These are phyloP conservation scores for Ormyrus rosae DNA, from an alignment of 2,888 invertebrate species.

Conservation along the genomic window DNA sequence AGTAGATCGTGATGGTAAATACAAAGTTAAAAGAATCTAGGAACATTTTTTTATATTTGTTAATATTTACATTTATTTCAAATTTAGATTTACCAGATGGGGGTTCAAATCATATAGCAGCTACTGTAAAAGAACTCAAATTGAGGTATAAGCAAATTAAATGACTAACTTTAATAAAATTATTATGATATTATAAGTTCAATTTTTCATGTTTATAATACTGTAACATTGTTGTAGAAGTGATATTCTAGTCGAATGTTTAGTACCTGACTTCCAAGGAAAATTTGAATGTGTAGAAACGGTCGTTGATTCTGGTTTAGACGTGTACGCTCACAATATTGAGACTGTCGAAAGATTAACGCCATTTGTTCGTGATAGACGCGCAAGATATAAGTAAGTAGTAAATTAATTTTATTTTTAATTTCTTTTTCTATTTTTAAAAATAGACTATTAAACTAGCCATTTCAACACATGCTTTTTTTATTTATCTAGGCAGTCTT, in stretches of 20 bases:
- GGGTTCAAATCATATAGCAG: slow-evolving; percentile 94
- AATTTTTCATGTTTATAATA: not conserved
- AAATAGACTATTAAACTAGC: slow-evolving; percentile 8
- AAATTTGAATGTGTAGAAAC: slow-evolving; percentile 84
- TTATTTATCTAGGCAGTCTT: slow-evolving; percentile 82
- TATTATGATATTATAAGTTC: not conserved
- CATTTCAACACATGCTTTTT: slow-evolving; percentile 14
- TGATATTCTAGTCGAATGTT: slow-evolving; percentile 94
- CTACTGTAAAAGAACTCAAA: slow-evolving; percentile 79
- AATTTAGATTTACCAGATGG: slow-evolving; percentile 91
- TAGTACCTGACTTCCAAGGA: slow-evolving; percentile 97
- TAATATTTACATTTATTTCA: slow-evolving; percentile 29
- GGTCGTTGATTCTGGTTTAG: slow-evolving; percentile 89
- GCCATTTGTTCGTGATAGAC: slow-evolving; percentile 93
- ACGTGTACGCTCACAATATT: slow-evolving; percentile 99
- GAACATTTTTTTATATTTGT: slow-evolving; percentile 13
- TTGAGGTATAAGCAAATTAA: slow-evolving; percentile 63
- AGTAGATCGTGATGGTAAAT: slow-evolving; percentile 95
- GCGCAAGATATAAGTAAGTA: slow-evolving; percentile 87
- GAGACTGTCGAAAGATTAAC: slow-evolving; percentile 96
- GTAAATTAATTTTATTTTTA: slow-evolving; percentile 31
- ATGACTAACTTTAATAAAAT: not conserved
- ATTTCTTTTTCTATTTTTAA: slow-evolving; percentile 12
- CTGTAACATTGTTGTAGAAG: slow-evolving; percentile 78
- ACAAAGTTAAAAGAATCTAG: slow-evolving; percentile 21